A percentile compares a stretch with the other conserved stretches of the same genome.
phyloP scores from a whole-genome alignment of 2,888 invertebrate genomes.

The Andrena camellia region DNA sequence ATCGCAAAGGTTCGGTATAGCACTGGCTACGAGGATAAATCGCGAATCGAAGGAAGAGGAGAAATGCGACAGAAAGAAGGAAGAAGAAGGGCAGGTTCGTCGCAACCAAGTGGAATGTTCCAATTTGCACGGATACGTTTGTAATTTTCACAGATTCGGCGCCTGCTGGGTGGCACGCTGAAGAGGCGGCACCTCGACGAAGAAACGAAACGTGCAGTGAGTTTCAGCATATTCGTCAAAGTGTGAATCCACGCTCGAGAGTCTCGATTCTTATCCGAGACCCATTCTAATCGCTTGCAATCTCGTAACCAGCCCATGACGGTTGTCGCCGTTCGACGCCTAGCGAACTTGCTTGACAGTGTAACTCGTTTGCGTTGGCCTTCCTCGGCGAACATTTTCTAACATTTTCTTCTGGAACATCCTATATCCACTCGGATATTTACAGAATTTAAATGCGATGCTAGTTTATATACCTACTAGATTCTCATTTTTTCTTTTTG shows the following conservation, averaged over 20 bases:
- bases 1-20: too few relatives aligned
- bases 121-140: slow-evolving; percentile 75
- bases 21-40: slow-evolving; percentile 8
- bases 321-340: background rate
- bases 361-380: background rate
- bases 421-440: background rate
- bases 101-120: slow-evolving; percentile 52
- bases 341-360: slow-evolving; percentile 34
- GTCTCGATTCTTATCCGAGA: slow-evolving; percentile 2
- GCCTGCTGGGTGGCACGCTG: slow-evolving; percentile 90
- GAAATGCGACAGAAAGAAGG: background rate
- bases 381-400: background rate
- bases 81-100: background rate
- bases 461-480: background rate
- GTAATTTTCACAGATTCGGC: slow-evolving; percentile 88
- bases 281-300: slow-evolving; percentile 20
- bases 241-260: background rate
- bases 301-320: slow-evolving; percentile 16
- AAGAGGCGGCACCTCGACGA: slow-evolving; percentile 89
- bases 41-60: background rate
- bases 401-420: background rate
- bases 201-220: slow-evolving; percentile 89
- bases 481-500: background rate
- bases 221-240: slow-evolving; percentile 82
- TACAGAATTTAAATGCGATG: background rate